phyloP scores from a whole-genome alignment of 2,113 vertebrate genomes.

The Callospermophilus lateralis region DNA sequence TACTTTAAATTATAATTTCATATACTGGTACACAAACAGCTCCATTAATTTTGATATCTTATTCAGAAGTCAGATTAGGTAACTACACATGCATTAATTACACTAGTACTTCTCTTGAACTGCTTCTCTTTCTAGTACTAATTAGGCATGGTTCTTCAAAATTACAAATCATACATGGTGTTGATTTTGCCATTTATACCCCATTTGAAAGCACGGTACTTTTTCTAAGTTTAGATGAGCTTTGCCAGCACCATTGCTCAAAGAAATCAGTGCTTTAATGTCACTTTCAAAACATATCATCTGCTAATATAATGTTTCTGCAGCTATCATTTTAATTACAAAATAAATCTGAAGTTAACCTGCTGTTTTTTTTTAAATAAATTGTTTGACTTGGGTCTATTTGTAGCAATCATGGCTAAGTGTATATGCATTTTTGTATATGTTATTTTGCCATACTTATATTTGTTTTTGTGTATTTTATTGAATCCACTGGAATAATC shows the following conservation, averaged over 20 bases:
- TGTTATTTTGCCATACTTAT: conserved; percentile 10
- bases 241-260: conserved; percentile 48
- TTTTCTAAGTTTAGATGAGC: conserved; percentile 46
- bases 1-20: conserved; percentile 46
- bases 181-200: conserved; percentile 56
- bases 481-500: conserved; percentile 51
- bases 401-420: neutral
- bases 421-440: neutral
- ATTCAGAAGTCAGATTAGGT: conserved; percentile 58
- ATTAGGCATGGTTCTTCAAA: conserved; percentile 49
- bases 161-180: conserved; percentile 52
- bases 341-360: conserved; percentile 33
- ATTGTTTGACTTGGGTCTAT: neutral
- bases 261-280: conserved; percentile 15
- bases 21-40: neutral
- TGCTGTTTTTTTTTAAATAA: conserved; percentile 27
- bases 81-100: conserved; percentile 43
- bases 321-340: conserved; percentile 25
- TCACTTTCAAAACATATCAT: conserved; percentile 43
- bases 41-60: conserved; percentile 47
- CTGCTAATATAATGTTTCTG: conserved; percentile 49
- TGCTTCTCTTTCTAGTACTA: conserved; percentile 31
- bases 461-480: conserved; percentile 43
- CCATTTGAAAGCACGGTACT: conserved; percentile 3
- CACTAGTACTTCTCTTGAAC: neutral